Conservation (phyloP, 2,797 vertebrate genomes). For the Peromyscus eremicus region DNA sequence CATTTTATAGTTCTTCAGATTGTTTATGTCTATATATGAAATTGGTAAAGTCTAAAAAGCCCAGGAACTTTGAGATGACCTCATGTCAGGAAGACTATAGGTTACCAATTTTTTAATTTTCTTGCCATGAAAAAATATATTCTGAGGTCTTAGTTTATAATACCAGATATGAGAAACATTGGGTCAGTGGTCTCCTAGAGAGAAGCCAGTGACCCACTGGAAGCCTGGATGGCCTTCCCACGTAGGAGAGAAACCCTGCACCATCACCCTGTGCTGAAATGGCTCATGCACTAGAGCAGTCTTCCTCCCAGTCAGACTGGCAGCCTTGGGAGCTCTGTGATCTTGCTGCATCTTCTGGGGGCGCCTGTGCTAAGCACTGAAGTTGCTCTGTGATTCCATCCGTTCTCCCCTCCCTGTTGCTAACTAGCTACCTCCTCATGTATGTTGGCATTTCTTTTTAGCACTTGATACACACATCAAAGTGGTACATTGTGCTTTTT, state of each 20-base stretch:
- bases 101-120: conserved; percentile 43
- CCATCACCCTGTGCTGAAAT: not conserved
- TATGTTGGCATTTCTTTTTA: not conserved
- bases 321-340: not conserved
- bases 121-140: conserved; percentile 61
- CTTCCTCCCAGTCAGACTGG: not conserved
- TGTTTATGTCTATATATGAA: conserved; percentile 62
- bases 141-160: conserved; percentile 64
- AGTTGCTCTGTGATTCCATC: not conserved
- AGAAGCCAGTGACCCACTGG: not conserved
- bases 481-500: not conserved
- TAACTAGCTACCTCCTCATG: not conserved
- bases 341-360: not conserved
- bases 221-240: not conserved
- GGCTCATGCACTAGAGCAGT: not conserved
- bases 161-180: conserved; percentile 4
- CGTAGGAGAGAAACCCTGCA: not conserved
- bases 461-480: not conserved
- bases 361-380: not conserved
- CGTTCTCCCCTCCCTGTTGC: not conserved
- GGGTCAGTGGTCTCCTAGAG: not conserved
- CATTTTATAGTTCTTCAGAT: conserved; percentile 67
- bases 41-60: conserved; percentile 63
- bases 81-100: conserved; percentile 45
- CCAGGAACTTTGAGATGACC: conserved; percentile 68